A percentile compares a stretch with the other conserved stretches of the same genome.
phyloP scores from a whole-genome alignment of 2,113 vertebrate species.

The Psephotus haematonotus region DNA sequence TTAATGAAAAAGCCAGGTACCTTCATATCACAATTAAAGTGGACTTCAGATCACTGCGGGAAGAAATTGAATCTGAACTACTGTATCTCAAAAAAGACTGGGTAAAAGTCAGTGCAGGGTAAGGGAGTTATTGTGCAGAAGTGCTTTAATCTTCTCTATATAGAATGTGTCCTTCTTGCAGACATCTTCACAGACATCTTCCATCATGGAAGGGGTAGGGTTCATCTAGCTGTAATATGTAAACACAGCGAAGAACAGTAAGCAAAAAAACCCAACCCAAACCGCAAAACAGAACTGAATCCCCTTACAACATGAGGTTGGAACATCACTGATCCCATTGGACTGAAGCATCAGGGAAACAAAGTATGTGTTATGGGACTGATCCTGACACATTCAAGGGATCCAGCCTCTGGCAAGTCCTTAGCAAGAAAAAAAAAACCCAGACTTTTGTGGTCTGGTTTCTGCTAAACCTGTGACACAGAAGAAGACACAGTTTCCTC shows the following conservation, averaged over 20 bases:
- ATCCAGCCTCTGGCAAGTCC: background rate
- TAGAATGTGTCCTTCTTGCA: background rate
- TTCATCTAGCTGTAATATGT: background rate
- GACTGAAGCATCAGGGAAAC: background rate
- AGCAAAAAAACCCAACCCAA: accelerated
- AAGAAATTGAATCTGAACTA: background rate
- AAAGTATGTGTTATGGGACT: background rate
- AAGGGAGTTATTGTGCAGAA: background rate
- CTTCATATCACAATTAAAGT: background rate
- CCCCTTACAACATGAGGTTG: background rate
- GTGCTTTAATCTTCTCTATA: background rate
- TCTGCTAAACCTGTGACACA: background rate
- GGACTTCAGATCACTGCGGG: background rate
- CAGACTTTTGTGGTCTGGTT: background rate
- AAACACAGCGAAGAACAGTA: background rate
- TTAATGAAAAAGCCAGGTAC: background rate
- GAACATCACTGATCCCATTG: background rate
- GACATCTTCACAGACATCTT: background rate
- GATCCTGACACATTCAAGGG: background rate
- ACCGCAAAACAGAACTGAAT: background rate
- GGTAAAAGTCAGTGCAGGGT: background rate
- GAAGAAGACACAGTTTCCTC: background rate
- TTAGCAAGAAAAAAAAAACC: background rate
- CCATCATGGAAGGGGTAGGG: background rate
- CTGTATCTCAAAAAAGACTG: accelerated